Conservation (phyloP, 2,888 invertebrate genomes). For the Napeogenes sylphis region DNA sequence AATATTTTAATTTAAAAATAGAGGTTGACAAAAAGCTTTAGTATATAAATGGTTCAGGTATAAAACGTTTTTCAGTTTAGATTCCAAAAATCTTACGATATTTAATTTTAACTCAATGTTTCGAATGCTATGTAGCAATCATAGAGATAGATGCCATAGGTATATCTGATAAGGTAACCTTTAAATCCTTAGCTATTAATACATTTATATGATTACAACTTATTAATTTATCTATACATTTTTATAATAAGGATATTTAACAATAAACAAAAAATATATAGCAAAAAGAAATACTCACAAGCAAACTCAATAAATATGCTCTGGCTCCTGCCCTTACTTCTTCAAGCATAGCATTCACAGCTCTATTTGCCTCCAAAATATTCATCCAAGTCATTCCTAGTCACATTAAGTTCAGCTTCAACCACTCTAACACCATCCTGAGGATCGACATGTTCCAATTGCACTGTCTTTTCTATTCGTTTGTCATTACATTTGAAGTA, state of each 20-base stretch:
- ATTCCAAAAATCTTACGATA: no score
- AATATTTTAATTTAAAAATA: background rate
- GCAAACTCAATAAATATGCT: slow-evolving; percentile 78
- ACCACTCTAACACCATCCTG: slow-evolving; percentile 87
- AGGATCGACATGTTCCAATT: slow-evolving; percentile 87
- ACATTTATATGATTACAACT: no score
- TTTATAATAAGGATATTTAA: background rate
- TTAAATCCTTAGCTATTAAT: no score
- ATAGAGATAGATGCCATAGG: background rate
- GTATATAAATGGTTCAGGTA: no score
- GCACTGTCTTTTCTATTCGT: slow-evolving; percentile 74
- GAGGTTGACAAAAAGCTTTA: background rate
- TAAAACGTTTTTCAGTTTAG: no score
- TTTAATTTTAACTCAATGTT: no score
- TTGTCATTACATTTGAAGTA: slow-evolving; percentile 83
- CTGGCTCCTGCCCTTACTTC: slow-evolving; percentile 56
- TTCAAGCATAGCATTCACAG: slow-evolving; percentile 93
- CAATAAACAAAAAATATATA: no score
- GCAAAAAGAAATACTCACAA: slow-evolving; percentile 81
- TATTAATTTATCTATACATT: no score
- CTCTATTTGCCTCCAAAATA: slow-evolving; percentile 88
- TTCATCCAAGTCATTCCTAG: slow-evolving; percentile 87
- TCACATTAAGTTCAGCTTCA: slow-evolving; percentile 60
- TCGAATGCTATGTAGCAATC: no score
- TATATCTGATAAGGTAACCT: background rate